A percentile compares a stretch with the other conserved stretches of the same genome.
phyloP scores from a whole-genome alignment of 2,888 invertebrate genomes.

The Sminthurides aquaticus region DNA sequence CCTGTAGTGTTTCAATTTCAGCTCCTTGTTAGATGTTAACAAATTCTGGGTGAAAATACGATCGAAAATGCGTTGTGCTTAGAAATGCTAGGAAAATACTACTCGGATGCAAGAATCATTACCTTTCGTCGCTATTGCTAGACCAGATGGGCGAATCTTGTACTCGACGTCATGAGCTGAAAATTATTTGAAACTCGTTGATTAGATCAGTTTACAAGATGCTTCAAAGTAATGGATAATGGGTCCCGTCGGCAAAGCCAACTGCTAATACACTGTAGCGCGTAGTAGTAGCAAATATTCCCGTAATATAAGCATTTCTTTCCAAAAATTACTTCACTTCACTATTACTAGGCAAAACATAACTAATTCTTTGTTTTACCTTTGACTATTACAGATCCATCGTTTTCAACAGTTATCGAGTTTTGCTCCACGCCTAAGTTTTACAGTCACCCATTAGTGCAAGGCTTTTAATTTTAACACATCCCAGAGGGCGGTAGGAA shows the following conservation, averaged over 20 bases:
- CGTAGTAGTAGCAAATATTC: too few species aligned
- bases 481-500: background rate
- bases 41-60: background rate
- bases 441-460: background rate
- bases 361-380: too few species aligned
- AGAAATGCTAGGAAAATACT: background rate
- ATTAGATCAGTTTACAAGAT: background rate
- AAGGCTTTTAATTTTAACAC: background rate
- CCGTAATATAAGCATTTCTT: too few species aligned
- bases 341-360: too few species aligned
- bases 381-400: conserved; percentile 30
- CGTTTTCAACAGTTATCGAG: conserved; percentile 29
- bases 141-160: conserved; percentile 35
- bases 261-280: too few species aligned
- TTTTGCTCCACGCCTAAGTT: conserved; percentile 23
- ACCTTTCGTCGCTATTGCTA: conserved; percentile 30
- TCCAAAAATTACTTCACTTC: too few species aligned
- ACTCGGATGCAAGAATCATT: background rate
- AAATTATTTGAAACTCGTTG: background rate
- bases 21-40: conserved; percentile 14
- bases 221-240: background rate
- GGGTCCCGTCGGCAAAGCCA: too few species aligned
- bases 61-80: background rate
- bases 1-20: conserved; percentile 29
- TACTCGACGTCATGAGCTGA: conserved; percentile 20